A percentile compares a stretch with the other conserved stretches of the same genome.
phyloP scores from a whole-genome alignment of 1,140 invertebrate genomes.

The Atta texana region DNA sequence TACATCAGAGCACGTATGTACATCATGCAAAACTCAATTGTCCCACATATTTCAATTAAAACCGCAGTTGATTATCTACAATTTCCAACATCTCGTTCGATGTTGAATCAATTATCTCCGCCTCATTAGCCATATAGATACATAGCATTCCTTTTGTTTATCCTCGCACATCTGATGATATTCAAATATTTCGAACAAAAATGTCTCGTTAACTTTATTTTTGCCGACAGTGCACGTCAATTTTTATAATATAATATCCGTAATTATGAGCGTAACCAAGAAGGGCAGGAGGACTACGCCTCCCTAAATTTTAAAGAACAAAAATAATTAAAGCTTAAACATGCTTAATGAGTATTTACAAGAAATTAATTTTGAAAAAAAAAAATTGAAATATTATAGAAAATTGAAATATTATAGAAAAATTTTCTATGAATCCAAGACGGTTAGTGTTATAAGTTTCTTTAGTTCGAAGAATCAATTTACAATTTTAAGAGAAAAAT shows the following conservation, averaged over 20 bases:
- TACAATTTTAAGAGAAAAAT: no score
- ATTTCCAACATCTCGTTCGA: not conserved
- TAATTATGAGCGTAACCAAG: no score
- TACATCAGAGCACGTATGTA: not conserved
- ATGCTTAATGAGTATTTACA: no score
- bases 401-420: no score
- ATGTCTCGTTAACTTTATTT: not conserved
- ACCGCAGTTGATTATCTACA: not conserved
- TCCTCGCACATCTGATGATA: not conserved
- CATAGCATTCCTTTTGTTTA: not conserved
- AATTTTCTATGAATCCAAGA: no score
- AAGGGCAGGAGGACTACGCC: no score
- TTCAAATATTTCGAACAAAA: not conserved
- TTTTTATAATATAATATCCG: not conserved
- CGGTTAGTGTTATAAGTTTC: no score
- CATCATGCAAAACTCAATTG: not conserved
- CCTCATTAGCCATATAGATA: not conserved
- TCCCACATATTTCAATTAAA: conserved; percentile 5
- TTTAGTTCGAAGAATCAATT: no score
- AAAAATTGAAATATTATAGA: no score
- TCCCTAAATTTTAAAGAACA: no score
- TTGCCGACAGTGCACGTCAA: not conserved
- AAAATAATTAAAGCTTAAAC: no score
- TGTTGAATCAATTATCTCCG: conserved; percentile 18
- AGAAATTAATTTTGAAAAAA: no score